These are phyloP conservation scores for Mastacembelus armatus DNA, from an alignment of 2,797 vertebrate species.

Conservation along the genomic window DNA sequence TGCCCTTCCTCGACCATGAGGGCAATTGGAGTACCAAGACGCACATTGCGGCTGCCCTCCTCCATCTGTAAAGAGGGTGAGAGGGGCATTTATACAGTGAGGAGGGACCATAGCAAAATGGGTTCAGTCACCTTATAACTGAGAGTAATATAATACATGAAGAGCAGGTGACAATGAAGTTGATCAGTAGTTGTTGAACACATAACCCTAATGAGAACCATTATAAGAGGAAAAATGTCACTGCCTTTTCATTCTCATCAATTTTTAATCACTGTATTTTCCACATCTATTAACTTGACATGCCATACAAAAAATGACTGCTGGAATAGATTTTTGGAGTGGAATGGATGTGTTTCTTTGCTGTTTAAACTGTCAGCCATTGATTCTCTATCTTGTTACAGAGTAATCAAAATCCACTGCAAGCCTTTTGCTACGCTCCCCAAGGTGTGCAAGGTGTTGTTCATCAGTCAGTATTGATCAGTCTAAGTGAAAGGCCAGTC, in stretches of 20 bases:
- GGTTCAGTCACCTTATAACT: neutral
- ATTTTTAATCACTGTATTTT: constrained; percentile 25
- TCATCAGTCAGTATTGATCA: constrained; percentile 69
- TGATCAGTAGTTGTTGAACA: neutral
- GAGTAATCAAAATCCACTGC: constrained; percentile 51
- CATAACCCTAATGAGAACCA: constrained; percentile 20
- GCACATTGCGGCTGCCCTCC: constrained; percentile 92
- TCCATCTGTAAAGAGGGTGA: constrained; percentile 81
- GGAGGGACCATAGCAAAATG: neutral
- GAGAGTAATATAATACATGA: neutral
- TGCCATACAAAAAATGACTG: neutral
- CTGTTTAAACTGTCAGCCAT: constrained; percentile 45
- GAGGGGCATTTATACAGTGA: neutral
- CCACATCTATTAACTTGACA: constrained; percentile 2
- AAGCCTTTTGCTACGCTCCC: constrained; percentile 25
- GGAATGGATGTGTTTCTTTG: constrained; percentile 31
- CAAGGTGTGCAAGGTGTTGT: constrained; percentile 36
- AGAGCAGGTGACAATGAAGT: neutral
- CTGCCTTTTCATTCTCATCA: neutral
- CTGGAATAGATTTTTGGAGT: constrained; percentile 12
- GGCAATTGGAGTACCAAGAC: constrained; percentile 90
- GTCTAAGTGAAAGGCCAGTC: constrained; percentile 55
- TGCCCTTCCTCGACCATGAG: constrained; percentile 94
- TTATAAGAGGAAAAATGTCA: constrained; percentile 9
- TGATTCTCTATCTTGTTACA: constrained; percentile 58